Base-by-base conservation (phyloP, 2,888 invertebrate genomes). In the Drosophila melanosoma region DNA sequence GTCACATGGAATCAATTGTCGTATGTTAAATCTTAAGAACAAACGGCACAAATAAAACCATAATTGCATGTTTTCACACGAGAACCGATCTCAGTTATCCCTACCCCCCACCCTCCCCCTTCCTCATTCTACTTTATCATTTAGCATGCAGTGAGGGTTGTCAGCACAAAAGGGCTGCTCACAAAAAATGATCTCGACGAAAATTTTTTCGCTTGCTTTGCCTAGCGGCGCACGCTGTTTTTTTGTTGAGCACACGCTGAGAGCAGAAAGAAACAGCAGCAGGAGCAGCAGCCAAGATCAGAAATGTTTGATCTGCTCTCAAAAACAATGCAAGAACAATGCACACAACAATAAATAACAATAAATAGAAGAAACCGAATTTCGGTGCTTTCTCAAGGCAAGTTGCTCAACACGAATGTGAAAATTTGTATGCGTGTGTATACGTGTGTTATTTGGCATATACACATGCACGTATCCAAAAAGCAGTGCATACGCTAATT, bases 31-130 rank as follows among this genome's bases (percentile, higher is more conserved):
- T 70, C 48, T 61, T 23, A 71, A 56, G 72, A 71, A 74, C 74
- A 64, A 56, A 62, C 45, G 23, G 15, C 15, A 81, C 70, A 84
- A 91, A 81, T 79, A 89, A 90, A 89, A 89, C 90, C 89, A 86
- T 90, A 91, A 91, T 91, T 91, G 90, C 89, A 86, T 87, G 91
- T 90, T 91, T 91, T 91, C 90, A 90, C 90, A 91, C 90, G 90
- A 91, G 89, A 91, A 90, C 88, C 82, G 74, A 86, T 85, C 36
- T 54, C 3, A 26, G 52, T 40, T 45, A 23, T 23, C 65, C 29
- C 29, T 1, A 1, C 5, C 29, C 29, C 4, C 29, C 29, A 2
- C 29, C 62, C 26, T 20, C n/a, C 42, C 26, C 23, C 15, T 53
- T 38, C 11, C 40, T 40, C n/a, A 3, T 40, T 20, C 12, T 11